These are phyloP conservation scores for Caradrina kadenii DNA, from an alignment of 2,888 invertebrate species.

Conservation along the genomic window DNA sequence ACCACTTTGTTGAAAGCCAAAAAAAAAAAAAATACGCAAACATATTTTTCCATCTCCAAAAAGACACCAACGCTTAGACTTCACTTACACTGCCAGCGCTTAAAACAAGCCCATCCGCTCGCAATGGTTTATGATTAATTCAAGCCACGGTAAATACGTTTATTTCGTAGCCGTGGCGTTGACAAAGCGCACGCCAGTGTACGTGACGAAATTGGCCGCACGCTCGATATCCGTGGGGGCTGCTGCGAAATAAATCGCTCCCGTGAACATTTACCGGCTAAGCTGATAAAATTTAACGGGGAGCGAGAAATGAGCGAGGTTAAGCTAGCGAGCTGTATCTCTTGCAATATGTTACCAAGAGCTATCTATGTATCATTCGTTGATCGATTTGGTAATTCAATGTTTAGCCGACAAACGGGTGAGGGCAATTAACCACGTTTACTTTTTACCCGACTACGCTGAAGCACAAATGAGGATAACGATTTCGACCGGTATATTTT, in stretches of 20 bases:
- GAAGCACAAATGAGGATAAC: too few species aligned
- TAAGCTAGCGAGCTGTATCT: constrained; percentile 13
- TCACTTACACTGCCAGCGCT: constrained; percentile 8
- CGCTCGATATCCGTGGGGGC: constrained; percentile 60
- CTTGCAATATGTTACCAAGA: constrained; percentile 16
- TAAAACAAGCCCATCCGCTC: constrained; percentile 50
- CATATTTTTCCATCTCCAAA: not conserved
- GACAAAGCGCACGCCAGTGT: constrained; percentile 65
- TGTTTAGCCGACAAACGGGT: not conserved
- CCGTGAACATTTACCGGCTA: constrained; percentile 56
- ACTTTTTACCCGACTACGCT: not conserved
- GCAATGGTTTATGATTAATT: constrained; percentile 69
- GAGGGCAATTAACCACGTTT: not conserved
- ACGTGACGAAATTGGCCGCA: constrained; percentile 67
- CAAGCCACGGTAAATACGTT: constrained; percentile 69
- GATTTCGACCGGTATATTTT: too few species aligned
- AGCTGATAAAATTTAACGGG: constrained; percentile 52
- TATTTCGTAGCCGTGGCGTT: constrained; percentile 66
- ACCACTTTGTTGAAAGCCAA: not conserved
- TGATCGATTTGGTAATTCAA: constrained; percentile 17
- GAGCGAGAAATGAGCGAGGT: constrained; percentile 41
- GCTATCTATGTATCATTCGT: constrained; percentile 9
- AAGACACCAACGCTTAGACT: not conserved
- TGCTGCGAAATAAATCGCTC: constrained; percentile 53
- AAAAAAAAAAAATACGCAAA: not conserved